Base-by-base conservation (phyloP, 2,888 invertebrate genomes). In the Smittia sp. region DNA sequence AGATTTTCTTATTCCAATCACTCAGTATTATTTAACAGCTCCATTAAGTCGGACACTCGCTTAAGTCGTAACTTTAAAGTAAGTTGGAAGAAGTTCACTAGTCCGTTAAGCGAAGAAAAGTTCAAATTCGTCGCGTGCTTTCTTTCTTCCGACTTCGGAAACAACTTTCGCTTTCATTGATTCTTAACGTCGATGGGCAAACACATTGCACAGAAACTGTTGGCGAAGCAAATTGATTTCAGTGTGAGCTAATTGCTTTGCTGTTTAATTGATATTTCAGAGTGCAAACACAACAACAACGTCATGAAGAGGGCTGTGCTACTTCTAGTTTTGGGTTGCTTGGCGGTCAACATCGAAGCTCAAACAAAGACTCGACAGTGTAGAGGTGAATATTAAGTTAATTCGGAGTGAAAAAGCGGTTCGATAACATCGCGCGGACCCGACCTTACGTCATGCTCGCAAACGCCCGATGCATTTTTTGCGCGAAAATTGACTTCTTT, bases 21-120 rank as follows among this genome's bases (percentile, higher is more conserved):
- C 4, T 58, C 58, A 58, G 58, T 58, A 22, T 58, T 58, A 58
- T 58, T 58, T 58, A 58, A 58, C 22, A 58, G 22, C 58, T 58
- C n/a, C 58, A 58, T 58, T 58, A 22, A 22, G 58, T 22, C 7
- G n/a, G 58, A 18, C 58, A 58, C 15, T n/a, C 7, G 58, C 22
- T 58, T 22, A 20, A 58, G 18, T 22, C n/a, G 18, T n/a, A 46
- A 46, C 46, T 58, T 22, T 13, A 13, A 18, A 18, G 58, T 58
- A 22, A 22, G 18, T 58, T 18, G 7, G 6, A 46, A 39, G n/a
- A n/a, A n/a, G 6, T 52, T 4, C 52, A 52, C 15, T 52, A 11
- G 4, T 52, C 15, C 11, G 11, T 38, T 52, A 11, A 4, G 58
- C 58, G 58, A 18, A 58, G n/a, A 46, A 46, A 46, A 46, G 32